Conservation (phyloP, 2,888 invertebrate species). For the Chrysotoxum bicinctum region DNA sequence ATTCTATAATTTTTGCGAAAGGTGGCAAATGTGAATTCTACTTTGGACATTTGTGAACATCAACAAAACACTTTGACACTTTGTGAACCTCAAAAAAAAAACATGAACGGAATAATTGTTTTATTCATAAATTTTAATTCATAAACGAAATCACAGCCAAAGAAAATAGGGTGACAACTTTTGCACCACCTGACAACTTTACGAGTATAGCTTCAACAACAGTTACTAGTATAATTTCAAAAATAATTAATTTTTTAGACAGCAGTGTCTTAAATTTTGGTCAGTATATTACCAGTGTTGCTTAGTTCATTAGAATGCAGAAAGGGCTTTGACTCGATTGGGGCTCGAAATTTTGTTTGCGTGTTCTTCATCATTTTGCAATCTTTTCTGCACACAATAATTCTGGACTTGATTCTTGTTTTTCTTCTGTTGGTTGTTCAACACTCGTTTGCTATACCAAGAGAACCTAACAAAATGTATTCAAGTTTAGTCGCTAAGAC, state of each 20-base stretch:
- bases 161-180: no score
- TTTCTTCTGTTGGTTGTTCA: not conserved
- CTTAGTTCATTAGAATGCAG: not conserved
- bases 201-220: no score
- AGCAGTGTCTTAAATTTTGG: not conserved
- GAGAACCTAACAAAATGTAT: not conserved
- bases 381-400: conserved; percentile 14
- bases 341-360: conserved; percentile 11
- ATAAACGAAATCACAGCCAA: no score
- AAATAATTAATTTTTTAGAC: not conserved
- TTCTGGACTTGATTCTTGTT: conserved; percentile 16
- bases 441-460: conserved; percentile 1
- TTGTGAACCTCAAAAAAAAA: no score
- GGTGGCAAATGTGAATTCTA: no score
- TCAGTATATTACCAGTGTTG: not conserved
- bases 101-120: no score
- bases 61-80: no score
- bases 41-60: no score
- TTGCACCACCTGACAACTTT: no score
- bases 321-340: not conserved
- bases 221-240: no score
- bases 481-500: conserved; percentile 25
- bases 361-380: conserved; percentile 15
- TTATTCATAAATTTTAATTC: no score
- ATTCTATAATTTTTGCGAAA: no score